Evolutionary conservation across 2,888 invertebrate genomes (phyloP), one percentile per base, ranked within the genome.

Genomic region (Dicyrtoma fusca): DNA sequence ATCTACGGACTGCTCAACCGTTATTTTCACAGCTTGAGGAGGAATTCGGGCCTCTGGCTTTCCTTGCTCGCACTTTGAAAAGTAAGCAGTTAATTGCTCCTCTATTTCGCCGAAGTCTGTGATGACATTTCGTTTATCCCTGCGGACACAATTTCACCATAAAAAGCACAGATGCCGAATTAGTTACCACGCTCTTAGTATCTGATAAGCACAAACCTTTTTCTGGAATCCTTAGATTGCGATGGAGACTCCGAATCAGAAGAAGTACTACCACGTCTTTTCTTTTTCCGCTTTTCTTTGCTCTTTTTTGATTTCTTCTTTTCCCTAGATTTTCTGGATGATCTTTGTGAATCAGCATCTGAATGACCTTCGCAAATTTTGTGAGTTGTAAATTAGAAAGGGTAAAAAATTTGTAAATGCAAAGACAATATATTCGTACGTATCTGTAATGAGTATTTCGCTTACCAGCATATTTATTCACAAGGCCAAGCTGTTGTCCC

Each of bases 41-140:
- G 72, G 34, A 21, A 69, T 57, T 10, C 64, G 25, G 11, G 73
- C 49, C 21, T 17, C 84, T 83, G 42, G 84, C 83, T 81, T 86
- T 87, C 84, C 76, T 66, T 91, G 91, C 82, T 91, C 91, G 74
- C 91, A 88, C 84, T 89, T 89, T 78, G 90, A 90, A 84, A 91
- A 91, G 85, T 91, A 91, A 59, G 91, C 91, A 84, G 87, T 89
- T 81, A 92, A 85, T 82, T 91, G 91, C 0, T 90, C 89, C 84
- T 91, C 90, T 81, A 92, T 84, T 82, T 91, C 91, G 81, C 90
- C 90, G 74, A 91, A 85, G 81, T 91, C 91, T 63, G 91, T 90
- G 83, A 91, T 49, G 49, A 49, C 49, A 86, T 72, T 34, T 34
- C 34, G 4, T 34, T 34, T 34, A 8, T 34, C 34, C 34, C 34